Evolutionary conservation across 2,888 invertebrate genomes (phyloP).

Genomic region (Tiphia femorata): DNA sequence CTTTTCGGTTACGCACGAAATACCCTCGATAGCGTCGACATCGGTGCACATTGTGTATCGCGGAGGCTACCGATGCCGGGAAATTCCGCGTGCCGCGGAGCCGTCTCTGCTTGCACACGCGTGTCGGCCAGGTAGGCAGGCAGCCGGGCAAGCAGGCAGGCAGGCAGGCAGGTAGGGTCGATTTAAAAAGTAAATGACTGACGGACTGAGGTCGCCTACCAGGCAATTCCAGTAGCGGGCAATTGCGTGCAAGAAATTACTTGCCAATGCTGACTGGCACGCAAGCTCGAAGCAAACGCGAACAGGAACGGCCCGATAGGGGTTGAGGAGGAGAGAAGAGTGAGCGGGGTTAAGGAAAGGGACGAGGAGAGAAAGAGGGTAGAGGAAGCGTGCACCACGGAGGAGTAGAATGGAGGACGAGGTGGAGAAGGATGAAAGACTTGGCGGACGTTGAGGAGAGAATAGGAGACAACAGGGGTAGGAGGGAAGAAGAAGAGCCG

Average conservation of each 20-base stretch:
- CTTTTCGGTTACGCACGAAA: not conserved
- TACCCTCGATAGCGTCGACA: not conserved
- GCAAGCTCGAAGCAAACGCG: constrained; percentile 55
- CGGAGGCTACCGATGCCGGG: too few relatives aligned
- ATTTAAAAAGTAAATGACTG: constrained; percentile 64
- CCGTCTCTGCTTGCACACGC: constrained; percentile 28
- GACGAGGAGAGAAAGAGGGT: not conserved
- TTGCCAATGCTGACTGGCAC: constrained; percentile 60
- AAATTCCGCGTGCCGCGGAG: constrained; percentile 35
- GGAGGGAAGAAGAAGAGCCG: constrained; percentile 1
- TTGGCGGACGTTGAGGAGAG: constrained; percentile 2
- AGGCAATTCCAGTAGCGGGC: constrained; percentile 66
- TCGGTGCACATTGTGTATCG: not conserved
- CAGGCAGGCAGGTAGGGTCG: constrained; percentile 45
- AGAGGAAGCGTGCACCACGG: not conserved
- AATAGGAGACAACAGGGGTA: constrained; percentile 8
- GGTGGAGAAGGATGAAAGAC: not conserved
- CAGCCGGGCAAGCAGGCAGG: constrained; percentile 38
- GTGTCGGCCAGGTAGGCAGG: constrained; percentile 24
- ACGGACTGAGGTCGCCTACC: constrained; percentile 64
- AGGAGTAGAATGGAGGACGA: not conserved
- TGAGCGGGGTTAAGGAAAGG: not conserved
- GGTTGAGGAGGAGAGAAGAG: not conserved
- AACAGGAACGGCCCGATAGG: constrained; percentile 14
- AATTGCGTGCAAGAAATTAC: constrained; percentile 68